Evolutionary conservation across 2,113 vertebrate genomes (phyloP).

Genomic region (Girardinichthys multiradiatus): DNA sequence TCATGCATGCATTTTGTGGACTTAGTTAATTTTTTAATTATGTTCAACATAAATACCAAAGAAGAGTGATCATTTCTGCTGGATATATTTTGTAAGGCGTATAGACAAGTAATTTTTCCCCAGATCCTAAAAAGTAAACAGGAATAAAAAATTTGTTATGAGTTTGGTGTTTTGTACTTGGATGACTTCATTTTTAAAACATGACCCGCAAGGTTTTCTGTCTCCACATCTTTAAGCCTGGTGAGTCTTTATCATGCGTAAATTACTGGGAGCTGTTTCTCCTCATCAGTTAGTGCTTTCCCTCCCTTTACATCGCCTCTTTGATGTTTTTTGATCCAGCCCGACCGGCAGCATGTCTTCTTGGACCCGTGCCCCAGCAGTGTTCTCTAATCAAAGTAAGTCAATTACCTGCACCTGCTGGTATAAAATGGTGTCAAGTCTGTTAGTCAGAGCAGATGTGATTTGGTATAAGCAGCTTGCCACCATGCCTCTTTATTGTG

Average conservation of each 20-base stretch:
- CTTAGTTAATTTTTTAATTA: no score
- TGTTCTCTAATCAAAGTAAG: background rate
- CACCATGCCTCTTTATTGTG: background rate
- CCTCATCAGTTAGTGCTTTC: background rate
- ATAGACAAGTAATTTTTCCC: no score
- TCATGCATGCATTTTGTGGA: background rate
- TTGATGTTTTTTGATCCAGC: background rate
- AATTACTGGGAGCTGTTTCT: background rate
- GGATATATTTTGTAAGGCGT: no score
- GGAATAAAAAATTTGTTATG: background rate
- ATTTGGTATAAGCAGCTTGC: background rate
- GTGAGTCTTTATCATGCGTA: no score
- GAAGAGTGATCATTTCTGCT: no score
- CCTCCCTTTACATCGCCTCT: background rate
- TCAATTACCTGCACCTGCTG: constrained; percentile 1
- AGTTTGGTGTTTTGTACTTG: background rate
- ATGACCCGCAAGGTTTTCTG: background rate
- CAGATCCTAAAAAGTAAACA: no score
- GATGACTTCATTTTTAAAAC: background rate
- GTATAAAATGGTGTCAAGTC: background rate
- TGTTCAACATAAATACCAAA: no score
- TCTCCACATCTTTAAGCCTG: no score
- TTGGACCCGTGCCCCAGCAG: background rate
- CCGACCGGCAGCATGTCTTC: background rate
- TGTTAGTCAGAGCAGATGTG: background rate